Evolutionary conservation across 2,888 invertebrate species (phyloP), one percentile per base, ranked within the genome.

Genomic region (Isoperla grammatica): DNA sequence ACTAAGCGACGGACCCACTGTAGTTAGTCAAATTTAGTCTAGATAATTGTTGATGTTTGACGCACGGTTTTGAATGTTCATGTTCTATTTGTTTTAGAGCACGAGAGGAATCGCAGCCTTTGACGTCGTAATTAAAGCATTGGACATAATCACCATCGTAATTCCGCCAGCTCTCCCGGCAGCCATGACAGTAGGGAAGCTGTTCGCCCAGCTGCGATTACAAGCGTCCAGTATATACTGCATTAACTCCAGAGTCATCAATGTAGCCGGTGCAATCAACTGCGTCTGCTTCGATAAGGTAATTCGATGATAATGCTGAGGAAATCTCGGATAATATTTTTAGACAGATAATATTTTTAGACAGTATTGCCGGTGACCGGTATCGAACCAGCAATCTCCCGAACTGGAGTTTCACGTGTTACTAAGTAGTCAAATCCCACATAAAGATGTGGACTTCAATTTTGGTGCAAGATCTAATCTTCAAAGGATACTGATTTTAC

Each of bases 101-200:
- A 42, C 64, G 20, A 58, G 67, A 54, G 68, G 66, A 39, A 57
- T 68, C 11, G 54, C 59, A 6, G 48, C 65, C 11, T 62, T 61
- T 35, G 68, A 69, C 19, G 43, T 62, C 2, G 50, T 56, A 11
- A 57, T 65, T 23, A 63, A 65, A 53, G 76, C 79, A 1, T 69
- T 83, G 62, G 83, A 83, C 68, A 77, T 83, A 59, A 75, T 83
- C 57, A 84, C 83, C 0, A 81, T 83, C 61, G 81, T 81, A 6
- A 80, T 83, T 11, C 83, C 83, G 0, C 82, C 83, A 2, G 82
- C 82, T 8, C 70, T 83, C 23, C 83, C 83, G 0, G 82, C 74
- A 43, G 75, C 76, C 3, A 73, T 76, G 73, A 75, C 75, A 12
- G 72, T 75, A 13, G 76, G 75, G 29, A 73, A 73, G 19, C 67